Base-by-base conservation (phyloP, 2,113 vertebrate species). In the Oreochromis aureus region DNA sequence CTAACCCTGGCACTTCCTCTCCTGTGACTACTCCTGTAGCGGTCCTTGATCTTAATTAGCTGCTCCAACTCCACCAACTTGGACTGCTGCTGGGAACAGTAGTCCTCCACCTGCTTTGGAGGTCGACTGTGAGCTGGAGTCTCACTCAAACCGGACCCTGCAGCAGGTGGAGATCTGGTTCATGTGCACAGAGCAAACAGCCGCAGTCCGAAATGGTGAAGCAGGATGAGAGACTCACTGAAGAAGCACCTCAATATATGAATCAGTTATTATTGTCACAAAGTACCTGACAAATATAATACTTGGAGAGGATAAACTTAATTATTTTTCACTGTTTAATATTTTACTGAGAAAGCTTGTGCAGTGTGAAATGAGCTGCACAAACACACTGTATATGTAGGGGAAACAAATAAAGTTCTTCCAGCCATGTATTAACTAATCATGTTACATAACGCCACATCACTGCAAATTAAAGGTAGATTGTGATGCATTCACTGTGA, bases 191-290 rank as follows among this genome's bases (percentile, higher is more conserved):
- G 24, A 51, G 24, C 24, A 51, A 76, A 30, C 44, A 51, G 3
- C 44, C 51, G 24, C 27, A 51, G 44, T 78, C 71, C 44, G 1
- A 78, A 27, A 78, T 5, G 27, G 24, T 78, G 71, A 48, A 78
- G 71, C 0, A 1, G 44, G 44, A 51, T 0, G 4, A 51, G 24
- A 78, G 0, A 78, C 16, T 78, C 71, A 2, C 71, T 4, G 24
- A 78, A 76, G 24, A 51, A 51, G 16, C 71, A 51, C 18, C 71
- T 78, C 24, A 78, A 51, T 78, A 78, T 78, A 78, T 32, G 32
- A 32, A 78, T 51, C 0, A 51, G 19, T 78, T 73, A 48, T 73
- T 73, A 30, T 51, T 32, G 44, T 78, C 71, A 32, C 6, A 32
- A 78, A 78, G 16, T 78, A 0, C 27, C 16, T 1, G 0, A 10